Evolutionary conservation across 2,888 invertebrate genomes (phyloP).

Genomic region (Campoletis raptor): DNA sequence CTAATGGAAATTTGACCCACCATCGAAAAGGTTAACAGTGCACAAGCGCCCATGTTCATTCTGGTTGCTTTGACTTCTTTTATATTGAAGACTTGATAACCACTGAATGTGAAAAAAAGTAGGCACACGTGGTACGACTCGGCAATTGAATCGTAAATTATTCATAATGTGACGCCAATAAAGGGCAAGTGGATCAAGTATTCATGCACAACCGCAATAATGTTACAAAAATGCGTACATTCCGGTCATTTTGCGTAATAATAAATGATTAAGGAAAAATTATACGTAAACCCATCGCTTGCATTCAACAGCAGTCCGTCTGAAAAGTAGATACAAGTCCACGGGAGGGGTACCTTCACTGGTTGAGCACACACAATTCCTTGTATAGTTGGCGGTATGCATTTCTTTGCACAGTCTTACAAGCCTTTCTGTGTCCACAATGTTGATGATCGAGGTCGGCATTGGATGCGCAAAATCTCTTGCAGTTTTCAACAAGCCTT

Average conservation of each 20-base stretch:
- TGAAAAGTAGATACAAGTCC: neutral
- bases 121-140: no score
- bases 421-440: neutral
- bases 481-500: neutral
- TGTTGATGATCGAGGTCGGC: neutral
- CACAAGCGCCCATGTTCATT: no score
- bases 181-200: no score
- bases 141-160: no score
- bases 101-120: no score
- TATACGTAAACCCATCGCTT: neutral
- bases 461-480: neutral
- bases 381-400: neutral
- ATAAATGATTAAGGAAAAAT: neutral
- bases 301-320: neutral
- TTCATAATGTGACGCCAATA: no score
- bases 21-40: no score
- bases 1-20: no score
- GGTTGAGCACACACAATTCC: conserved; percentile 1
- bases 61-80: no score
- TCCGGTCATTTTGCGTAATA: neutral
- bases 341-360: conserved; percentile 3
- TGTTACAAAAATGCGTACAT: no score
- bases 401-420: neutral
- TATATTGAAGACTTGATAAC: no score
- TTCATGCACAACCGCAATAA: no score